Conservation (phyloP, 2,888 invertebrate genomes). For the Drosophila leonis region DNA sequence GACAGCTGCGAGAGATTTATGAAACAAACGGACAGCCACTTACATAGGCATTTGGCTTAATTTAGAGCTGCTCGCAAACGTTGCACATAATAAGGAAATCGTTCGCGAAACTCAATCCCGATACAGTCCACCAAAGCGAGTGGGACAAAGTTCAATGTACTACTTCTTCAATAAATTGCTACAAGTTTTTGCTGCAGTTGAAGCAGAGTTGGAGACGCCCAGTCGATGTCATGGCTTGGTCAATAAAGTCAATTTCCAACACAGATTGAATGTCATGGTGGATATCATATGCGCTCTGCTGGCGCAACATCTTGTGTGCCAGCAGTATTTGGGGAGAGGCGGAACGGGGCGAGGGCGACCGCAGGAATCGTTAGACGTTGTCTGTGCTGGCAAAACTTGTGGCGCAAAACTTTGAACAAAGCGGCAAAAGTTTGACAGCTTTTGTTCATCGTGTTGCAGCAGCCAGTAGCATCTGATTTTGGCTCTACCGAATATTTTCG, state of each 20-base stretch:
- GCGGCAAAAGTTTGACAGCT: slow-evolving; percentile 54
- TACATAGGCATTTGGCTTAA: slow-evolving; percentile 18
- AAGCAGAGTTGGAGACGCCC: slow-evolving; percentile 17
- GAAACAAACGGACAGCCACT: slow-evolving; percentile 25
- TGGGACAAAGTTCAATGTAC: slow-evolving; percentile 40
- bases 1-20: slow-evolving; percentile 51
- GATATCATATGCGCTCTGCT: slow-evolving; percentile 68
- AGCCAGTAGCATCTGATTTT: slow-evolving; percentile 42
- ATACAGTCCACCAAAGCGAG: slow-evolving; percentile 3
- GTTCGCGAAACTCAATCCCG: slow-evolving; percentile 34
- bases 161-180: slow-evolving; percentile 56
- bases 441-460: slow-evolving; percentile 50
- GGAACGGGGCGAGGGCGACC: slow-evolving; percentile 21
- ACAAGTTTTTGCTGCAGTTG: slow-evolving; percentile 42
- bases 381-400: slow-evolving; percentile 70
- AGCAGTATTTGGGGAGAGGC: background rate
- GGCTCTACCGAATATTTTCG: slow-evolving; percentile 38
- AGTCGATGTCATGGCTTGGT: slow-evolving; percentile 39
- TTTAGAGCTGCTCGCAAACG: slow-evolving; percentile 17
- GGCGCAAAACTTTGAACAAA: slow-evolving; percentile 64
- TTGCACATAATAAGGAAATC: background rate
- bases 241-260: slow-evolving; percentile 64
- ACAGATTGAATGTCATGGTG: slow-evolving; percentile 74
- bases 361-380: slow-evolving; percentile 50
- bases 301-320: slow-evolving; percentile 10